Evolutionary conservation across 2,888 invertebrate genomes (phyloP).

Genomic region (Hypselothyrea guttata): DNA sequence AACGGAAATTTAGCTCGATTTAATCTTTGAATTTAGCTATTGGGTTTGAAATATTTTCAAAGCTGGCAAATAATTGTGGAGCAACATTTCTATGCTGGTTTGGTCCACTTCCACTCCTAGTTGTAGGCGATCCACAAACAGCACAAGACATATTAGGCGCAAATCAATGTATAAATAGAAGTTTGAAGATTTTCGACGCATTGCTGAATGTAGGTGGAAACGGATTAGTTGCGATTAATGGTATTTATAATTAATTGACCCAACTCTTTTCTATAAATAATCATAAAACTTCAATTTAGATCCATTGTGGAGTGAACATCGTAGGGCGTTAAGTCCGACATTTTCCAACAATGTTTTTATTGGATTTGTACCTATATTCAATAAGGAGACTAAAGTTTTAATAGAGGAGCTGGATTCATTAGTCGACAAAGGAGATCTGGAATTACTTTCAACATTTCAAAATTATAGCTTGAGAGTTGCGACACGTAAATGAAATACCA

Average conservation of each 20-base stretch:
- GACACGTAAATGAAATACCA: constrained; percentile 51
- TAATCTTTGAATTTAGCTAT: too few relatives aligned
- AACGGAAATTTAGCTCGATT: too few relatives aligned
- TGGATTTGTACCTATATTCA: constrained; percentile 70
- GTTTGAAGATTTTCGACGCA: too few relatives aligned
- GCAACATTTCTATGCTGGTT: constrained; percentile 65
- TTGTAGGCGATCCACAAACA: constrained; percentile 67
- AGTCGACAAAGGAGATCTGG: constrained; percentile 39
- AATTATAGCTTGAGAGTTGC: constrained; percentile 59
- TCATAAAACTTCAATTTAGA: constrained; percentile 25
- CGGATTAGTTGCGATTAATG: constrained; percentile 25
- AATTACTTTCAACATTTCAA: constrained; percentile 36
- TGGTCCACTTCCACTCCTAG: constrained; percentile 70
- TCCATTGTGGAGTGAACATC: constrained; percentile 68
- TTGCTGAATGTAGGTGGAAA: constrained; percentile 64
- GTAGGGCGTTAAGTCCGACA: constrained; percentile 69
- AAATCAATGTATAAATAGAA: too few relatives aligned
- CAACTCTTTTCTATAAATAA: not conserved
- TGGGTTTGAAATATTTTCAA: too few relatives aligned
- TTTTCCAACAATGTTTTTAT: constrained; percentile 67
- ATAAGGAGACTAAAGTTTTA: constrained; percentile 55
- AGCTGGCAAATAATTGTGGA: constrained; percentile 46
- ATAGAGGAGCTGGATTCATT: constrained; percentile 40
- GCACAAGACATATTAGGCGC: constrained; percentile 59
- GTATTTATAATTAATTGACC: not conserved